These are phyloP conservation scores for Yponomeuta plumbellus DNA, from an alignment of 2,888 invertebrate genomes.

Conservation along the genomic window DNA sequence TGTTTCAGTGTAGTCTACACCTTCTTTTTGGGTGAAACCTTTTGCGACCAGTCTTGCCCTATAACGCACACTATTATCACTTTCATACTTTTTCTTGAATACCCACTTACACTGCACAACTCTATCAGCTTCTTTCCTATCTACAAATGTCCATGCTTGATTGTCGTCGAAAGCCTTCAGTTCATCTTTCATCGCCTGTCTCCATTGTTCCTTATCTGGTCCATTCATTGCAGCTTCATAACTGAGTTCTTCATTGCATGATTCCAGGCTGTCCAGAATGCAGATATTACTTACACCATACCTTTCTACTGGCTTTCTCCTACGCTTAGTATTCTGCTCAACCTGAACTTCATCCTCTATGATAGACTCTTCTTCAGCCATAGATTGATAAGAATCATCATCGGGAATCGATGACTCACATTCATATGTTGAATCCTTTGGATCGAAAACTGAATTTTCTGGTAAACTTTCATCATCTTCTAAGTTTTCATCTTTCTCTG, in stretches of 20 bases:
- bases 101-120: too few species aligned
- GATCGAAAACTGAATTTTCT: neutral
- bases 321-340: neutral
- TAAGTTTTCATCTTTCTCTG: conserved; percentile 14
- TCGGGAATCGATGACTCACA: conserved; percentile 5
- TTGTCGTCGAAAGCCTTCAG: conserved; percentile 13
- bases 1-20: too few species aligned
- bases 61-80: too few species aligned
- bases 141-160: too few species aligned
- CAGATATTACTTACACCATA: conserved; percentile 5
- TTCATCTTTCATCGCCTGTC: conserved; percentile 14
- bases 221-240: conserved; percentile 17
- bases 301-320: neutral
- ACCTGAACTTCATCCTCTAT: neutral
- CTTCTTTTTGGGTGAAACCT: too few species aligned
- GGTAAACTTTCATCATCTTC: neutral
- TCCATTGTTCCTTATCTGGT: conserved; percentile 18
- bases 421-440: neutral
- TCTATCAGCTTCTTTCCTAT: too few species aligned
- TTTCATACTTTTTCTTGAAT: too few species aligned
- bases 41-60: too few species aligned
- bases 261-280: too few species aligned
- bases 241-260: neutral
- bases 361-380: neutral
- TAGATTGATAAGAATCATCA: conserved; percentile 9